These are phyloP conservation scores for Epizoanthus stellaris DNA, from an alignment of 92 coral and sea anemone genomes.

Conservation along the genomic window DNA sequence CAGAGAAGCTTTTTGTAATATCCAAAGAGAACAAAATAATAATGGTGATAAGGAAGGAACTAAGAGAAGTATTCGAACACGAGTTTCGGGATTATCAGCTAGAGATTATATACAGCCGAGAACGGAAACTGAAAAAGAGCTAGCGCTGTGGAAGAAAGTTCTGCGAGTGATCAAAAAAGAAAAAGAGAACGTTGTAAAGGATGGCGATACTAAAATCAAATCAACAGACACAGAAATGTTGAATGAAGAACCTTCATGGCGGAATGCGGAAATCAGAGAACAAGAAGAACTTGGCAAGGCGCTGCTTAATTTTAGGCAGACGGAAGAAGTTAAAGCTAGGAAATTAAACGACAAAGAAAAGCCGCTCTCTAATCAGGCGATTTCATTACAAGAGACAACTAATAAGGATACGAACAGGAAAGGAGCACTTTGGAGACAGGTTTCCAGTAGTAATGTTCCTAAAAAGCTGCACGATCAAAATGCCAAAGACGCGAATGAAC, in stretches of 20 bases:
- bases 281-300: background rate
- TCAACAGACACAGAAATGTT: background rate
- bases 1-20: conserved; percentile 37
- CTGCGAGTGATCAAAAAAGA: conserved; percentile 5
- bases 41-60: background rate
- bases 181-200: background rate
- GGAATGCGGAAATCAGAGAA: conserved; percentile 18
- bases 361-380: no score
- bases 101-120: background rate
- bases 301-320: background rate
- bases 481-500: background rate
- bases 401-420: background rate
- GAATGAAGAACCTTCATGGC: conserved; percentile 7
- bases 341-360: background rate
- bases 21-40: background rate
- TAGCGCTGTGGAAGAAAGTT: conserved; percentile 31
- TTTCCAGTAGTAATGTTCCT: background rate
- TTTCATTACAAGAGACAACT: background rate
- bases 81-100: background rate
- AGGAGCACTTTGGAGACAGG: background rate
- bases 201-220: background rate
- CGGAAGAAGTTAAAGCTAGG: background rate
- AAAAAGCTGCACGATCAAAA: background rate
- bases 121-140: conserved; percentile 15
- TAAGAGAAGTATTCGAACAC: background rate